These are phyloP conservation scores for Saguinus imperator DNA, from an alignment of 2,113 vertebrate species.

Conservation along the genomic window DNA sequence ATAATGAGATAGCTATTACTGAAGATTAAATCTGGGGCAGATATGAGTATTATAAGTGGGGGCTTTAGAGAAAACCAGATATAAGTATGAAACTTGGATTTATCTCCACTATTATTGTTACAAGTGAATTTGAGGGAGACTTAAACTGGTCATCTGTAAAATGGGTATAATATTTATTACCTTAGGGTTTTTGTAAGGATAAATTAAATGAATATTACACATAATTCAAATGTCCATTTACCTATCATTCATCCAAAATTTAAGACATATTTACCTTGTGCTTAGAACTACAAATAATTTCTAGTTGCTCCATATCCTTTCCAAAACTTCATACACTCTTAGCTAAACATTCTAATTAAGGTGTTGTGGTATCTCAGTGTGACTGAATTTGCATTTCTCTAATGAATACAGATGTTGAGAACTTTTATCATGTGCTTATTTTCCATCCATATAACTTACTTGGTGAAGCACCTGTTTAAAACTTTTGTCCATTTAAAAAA, in stretches of 20 bases:
- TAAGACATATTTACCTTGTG: background rate
- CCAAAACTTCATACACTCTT: background rate
- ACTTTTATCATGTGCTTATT: background rate
- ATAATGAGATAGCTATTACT: background rate
- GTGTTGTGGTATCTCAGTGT: background rate
- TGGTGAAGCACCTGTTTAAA: background rate
- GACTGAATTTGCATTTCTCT: background rate
- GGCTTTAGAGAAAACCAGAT: background rate
- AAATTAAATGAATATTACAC: background rate
- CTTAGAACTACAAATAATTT: background rate
- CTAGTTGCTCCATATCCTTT: background rate
- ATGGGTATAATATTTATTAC: background rate
- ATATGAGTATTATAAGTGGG: background rate
- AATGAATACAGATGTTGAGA: background rate
- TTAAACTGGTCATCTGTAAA: background rate
- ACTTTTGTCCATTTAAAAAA: background rate
- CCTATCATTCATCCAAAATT: background rate
- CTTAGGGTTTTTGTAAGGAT: background rate
- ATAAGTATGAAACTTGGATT: background rate
- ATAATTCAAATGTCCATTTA: constrained; percentile 17
- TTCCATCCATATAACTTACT: background rate
- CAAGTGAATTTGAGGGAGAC: constrained; percentile 9
- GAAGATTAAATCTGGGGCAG: background rate
- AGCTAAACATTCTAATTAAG: background rate
- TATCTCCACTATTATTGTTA: background rate